A percentile compares a stretch with the other conserved stretches of the same genome.
Conservation (phyloP, 2,888 invertebrate genomes). For the Protophormia terraenovae region DNA sequence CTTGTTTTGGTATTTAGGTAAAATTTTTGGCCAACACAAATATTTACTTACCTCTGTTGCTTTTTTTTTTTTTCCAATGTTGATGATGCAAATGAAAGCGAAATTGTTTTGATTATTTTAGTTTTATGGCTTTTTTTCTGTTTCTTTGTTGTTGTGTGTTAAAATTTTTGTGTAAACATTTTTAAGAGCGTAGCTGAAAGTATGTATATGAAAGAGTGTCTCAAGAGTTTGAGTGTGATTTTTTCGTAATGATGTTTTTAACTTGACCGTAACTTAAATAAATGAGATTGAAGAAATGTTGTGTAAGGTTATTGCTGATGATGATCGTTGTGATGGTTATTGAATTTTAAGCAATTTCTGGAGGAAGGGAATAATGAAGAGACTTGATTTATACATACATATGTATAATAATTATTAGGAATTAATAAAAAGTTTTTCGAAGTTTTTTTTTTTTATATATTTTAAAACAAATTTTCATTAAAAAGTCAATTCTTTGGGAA, state of each 20-base stretch:
- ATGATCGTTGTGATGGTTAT: neutral
- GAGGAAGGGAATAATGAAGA: neutral
- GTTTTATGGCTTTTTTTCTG: neutral
- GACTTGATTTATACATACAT: neutral
- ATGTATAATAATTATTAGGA: too few species aligned
- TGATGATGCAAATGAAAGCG: conserved; percentile 74
- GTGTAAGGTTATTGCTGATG: conserved; percentile 58
- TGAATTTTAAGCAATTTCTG: conserved; percentile 10
- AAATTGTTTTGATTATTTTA: conserved; percentile 68
- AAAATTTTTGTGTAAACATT: neutral
- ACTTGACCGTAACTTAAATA: conserved; percentile 23
- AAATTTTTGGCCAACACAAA: conserved; percentile 31
- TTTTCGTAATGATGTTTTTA: neutral
- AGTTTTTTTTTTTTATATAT: too few species aligned
- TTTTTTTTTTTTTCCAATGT: neutral
- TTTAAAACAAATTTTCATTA: too few species aligned
- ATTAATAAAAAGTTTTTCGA: too few species aligned
- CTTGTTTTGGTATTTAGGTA: conserved; percentile 26
- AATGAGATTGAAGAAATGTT: conserved; percentile 39
- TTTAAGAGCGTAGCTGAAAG: conserved; percentile 19
- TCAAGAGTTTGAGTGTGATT: neutral
- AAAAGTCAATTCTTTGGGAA: too few species aligned
- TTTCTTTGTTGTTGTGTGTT: neutral
- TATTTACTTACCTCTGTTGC: neutral
- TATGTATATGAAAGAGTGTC: neutral